Base-by-base conservation (phyloP, 2,888 invertebrate genomes). In the Caenorhabditis doughertyi region DNA sequence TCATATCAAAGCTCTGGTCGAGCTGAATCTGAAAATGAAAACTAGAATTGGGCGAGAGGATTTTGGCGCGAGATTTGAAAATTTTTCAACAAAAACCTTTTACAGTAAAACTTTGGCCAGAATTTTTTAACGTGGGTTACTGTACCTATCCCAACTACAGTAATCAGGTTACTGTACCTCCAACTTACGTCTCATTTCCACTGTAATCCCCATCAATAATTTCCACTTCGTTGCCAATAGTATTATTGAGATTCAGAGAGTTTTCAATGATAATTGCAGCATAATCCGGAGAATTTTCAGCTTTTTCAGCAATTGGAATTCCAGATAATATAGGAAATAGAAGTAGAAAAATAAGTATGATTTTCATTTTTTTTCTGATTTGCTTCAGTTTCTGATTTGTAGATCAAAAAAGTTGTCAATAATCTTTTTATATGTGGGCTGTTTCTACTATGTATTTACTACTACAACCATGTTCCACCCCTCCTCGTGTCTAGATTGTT, bases 301-400 rank as follows among this genome's bases (percentile, higher is more conserved):
- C 2, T 5, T 13, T 13, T 64, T 64, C n/a, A n/a, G n/a, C 11
- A 47, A 44, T 3, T 2, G 55, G 29, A 16, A 49, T 32, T 21
- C 51, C 27, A 16, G 51, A 27, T 35, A 65, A 65, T 51, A 65
- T 44, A 56, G 56, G 32, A 70, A 70, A 32, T n/a, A n/a, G n/a
- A n/a, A n/a, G n/a, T 55, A 2, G 32, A 9, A 29, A 27, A 27
- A 16, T 53, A 27, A 18, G 9, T 5, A 9, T 35, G 35, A 35
- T 5, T 35, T 9, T 9, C 9, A 9, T 35, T 35, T 35, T 35
- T 35, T 35, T 9, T 7, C 35, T 7, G n/a, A n/a, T 27, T 11
- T 29, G 16, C n/a, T 56, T 29, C n/a, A 32, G 25, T 9, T 25
- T 56, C 32, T 56, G 16, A 39, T 39, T 39, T 39, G 9, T 39